These are phyloP conservation scores for Mesoclemmys tuberculata DNA, from an alignment of 2,113 vertebrate species.

Conservation along the genomic window DNA sequence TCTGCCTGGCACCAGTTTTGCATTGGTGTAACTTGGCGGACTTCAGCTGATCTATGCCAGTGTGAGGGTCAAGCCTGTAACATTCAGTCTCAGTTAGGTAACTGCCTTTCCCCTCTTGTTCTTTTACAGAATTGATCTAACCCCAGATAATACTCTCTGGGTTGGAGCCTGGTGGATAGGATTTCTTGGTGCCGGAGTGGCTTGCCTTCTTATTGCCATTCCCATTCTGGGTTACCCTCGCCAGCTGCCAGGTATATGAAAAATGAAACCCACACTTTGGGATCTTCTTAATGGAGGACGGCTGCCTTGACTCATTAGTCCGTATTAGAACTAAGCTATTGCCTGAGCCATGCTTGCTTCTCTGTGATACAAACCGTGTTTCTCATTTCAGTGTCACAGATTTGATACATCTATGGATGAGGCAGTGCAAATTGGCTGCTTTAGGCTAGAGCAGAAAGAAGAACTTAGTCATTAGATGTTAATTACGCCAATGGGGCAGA, in stretches of 20 bases:
- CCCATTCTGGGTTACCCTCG: conserved; percentile 93
- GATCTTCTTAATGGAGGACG: accelerated
- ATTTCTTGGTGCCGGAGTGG: conserved; percentile 88
- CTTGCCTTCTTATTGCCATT: conserved; percentile 84
- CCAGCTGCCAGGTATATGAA: conserved; percentile 87
- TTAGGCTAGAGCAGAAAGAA: no score
- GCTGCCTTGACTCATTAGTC: not conserved
- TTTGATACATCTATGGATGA: not conserved
- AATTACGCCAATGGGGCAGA: not conserved
- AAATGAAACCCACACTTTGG: no score
- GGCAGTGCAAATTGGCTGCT: not conserved
- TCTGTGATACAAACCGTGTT: not conserved
- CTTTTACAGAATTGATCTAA: conserved; percentile 78
- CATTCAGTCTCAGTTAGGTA: accelerated
- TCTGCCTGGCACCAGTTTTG: not conserved
- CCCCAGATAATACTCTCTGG: conserved; percentile 91
- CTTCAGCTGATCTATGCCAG: accelerated
- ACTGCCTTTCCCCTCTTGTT: not conserved
- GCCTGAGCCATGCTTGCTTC: not conserved
- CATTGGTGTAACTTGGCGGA: not conserved
- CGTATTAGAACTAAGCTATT: no score
- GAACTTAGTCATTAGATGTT: not conserved
- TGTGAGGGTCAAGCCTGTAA: accelerated
- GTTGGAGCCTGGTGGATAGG: conserved; percentile 97
- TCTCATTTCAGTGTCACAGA: not conserved